Conservation (phyloP, 53 echinoderm and acorn worm genomes). For the Echinarachnius parma region DNA sequence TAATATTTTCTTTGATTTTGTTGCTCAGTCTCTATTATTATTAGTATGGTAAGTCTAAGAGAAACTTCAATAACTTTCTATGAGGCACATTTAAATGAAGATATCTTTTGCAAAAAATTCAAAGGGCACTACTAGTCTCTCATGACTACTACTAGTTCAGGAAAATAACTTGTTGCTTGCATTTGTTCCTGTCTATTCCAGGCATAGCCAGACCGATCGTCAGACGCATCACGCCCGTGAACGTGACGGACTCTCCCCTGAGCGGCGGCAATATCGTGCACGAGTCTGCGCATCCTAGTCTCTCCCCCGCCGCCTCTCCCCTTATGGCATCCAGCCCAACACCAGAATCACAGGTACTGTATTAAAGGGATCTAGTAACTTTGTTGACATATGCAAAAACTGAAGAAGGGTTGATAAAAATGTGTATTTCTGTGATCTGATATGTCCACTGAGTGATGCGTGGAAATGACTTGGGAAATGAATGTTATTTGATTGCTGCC, state of each 20-base stretch:
- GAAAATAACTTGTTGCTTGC: not conserved
- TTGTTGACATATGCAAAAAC: not conserved
- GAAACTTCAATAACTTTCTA: too few relatives aligned
- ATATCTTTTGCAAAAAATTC: too few relatives aligned
- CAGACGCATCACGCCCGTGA: conserved; percentile 27
- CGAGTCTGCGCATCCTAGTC: not conserved
- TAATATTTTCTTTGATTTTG: too few relatives aligned
- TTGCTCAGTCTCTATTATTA: too few relatives aligned
- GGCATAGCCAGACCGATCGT: conserved; percentile 19
- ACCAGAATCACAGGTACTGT: conserved; percentile 28
- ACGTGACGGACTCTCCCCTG: conserved; percentile 23
- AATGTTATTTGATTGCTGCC: too few relatives aligned
- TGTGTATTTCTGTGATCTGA: not conserved
- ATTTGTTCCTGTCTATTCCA: not conserved
- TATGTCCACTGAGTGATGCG: not conserved
- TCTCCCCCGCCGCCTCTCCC: conserved; percentile 20
- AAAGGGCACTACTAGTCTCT: too few relatives aligned
- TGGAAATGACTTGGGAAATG: too few relatives aligned
- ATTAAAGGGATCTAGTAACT: not conserved
- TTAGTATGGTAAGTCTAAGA: too few relatives aligned
- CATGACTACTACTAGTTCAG: not conserved
- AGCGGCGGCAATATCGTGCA: conserved; percentile 9
- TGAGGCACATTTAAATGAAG: too few relatives aligned
- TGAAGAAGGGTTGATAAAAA: not conserved
- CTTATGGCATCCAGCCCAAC: conserved; percentile 23